Base-by-base conservation (phyloP, 2,113 vertebrate genomes). In the Pygoscelis antarcticus region DNA sequence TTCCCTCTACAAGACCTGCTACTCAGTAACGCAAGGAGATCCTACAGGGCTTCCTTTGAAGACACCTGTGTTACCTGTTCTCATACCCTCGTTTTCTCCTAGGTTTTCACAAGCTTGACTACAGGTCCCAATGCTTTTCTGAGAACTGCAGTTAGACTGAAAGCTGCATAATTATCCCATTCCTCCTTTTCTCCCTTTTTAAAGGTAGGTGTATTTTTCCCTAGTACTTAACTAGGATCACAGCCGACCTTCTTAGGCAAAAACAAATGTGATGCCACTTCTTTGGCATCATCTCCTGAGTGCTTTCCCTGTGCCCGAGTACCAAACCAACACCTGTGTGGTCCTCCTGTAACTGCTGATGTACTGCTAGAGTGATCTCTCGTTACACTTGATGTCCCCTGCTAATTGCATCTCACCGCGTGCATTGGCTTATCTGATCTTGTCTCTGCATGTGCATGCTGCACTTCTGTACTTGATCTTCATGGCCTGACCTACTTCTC, bases 361-460 rank as follows among this genome's bases (percentile, higher is more conserved):
- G 40, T 52, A 44, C 81, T 76, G 90, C 96, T 90, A 57, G 78
- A 93, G 82, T 27, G 29, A 77, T 46, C 84, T 91, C 84, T 90
- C 8, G 78, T 96, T 96, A 96, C 95, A 95, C 91, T 96, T 83
- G 62, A 90, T 76, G 82, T 97, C 96, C 84, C 95, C 90, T 91
- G 96, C 96, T 96, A 96, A 96, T 96, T 97, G 87, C 85, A 83
- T 96, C 96, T 96, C 93, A 87, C 90, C 70, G 42, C 72, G 90
- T 77, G 92, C 93, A 66, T 88, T 94, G 90, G 95, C 92, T 96
- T 72, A 83, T 88, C 96, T 87, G 93, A 87, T 96, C 89, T 87
- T 68, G 55, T 89, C 94, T 85, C 94, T 91, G 96, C 44, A 12
- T 68, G 87, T 64, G 57, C 78, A 55, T 6, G 17, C 83, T 80